Base-by-base conservation (phyloP, 2,797 vertebrate genomes). In the Danionella dracula region DNA sequence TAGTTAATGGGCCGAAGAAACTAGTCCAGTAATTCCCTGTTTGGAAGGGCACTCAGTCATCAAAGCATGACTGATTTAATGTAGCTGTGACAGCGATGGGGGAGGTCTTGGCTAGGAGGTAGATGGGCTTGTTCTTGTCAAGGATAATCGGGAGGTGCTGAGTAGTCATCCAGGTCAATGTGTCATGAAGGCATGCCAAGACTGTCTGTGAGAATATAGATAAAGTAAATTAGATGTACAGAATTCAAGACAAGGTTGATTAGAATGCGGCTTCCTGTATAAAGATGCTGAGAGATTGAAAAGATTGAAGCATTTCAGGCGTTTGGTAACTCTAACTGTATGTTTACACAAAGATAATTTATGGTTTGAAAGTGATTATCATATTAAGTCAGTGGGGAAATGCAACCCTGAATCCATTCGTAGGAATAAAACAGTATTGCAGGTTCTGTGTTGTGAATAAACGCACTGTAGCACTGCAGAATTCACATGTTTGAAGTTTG, bases 61-160 rank as follows among this genome's bases (percentile, higher is more conserved):
- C 45, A 15, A 17, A 21, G 32, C 2, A 10, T 40, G 45, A 61
- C n/a, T 31, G 4, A 29, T 38, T 50, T 27, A 48, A 17, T 37
- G 34, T 10, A 23, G 35, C 41, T 13, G 32, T 29, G 34, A 48
- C 4, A 42, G 15, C 2, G 1, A 49, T 4, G 13, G 35, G 27
- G 42, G 31, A 35, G 29, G 40, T 59, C 8, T 45, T 21, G 29
- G 17, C 29, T 34, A 12, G 34, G 21, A 20, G 11, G 27, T 42
- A 21, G 17, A 63, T 23, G 37, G 51, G 48, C 17, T 51, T 51
- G 44, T 23, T 44, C 48, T 44, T 54, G 49, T 54, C 62, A 45
- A 65, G 62, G 62, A 55, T 55, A 55, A 65, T 45, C 31, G 31
- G 32, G 31, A 37, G 62, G 31, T 65, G 62, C 42, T 55, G 62